Evolutionary conservation across 2,113 vertebrate species (phyloP).

Genomic region (Sebastes schlegelii): DNA sequence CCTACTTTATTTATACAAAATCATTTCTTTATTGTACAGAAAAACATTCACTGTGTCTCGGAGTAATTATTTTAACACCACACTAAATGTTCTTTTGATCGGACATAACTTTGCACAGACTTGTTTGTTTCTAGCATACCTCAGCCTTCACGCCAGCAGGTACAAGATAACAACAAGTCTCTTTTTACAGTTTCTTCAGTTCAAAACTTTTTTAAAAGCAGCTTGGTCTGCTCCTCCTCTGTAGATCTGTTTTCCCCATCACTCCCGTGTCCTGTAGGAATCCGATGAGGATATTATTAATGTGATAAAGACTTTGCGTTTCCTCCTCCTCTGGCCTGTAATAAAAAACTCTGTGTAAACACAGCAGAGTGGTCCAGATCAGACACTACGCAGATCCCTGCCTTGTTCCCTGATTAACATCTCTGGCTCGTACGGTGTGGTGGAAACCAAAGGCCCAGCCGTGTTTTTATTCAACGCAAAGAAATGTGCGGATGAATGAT

Average conservation of each 20-base stretch:
- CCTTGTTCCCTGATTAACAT: constrained; percentile 74
- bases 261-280: constrained; percentile 42
- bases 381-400: constrained; percentile 68
- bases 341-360: constrained; percentile 69
- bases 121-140: constrained; percentile 1
- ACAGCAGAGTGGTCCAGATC: constrained; percentile 65
- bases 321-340: constrained; percentile 66
- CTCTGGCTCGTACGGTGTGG: constrained; percentile 55
- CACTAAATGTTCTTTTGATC: too few relatives aligned
- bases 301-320: constrained; percentile 71
- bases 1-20: too few relatives aligned
- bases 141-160: not conserved
- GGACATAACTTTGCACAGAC: not conserved
- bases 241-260: constrained; percentile 73
- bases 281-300: constrained; percentile 70
- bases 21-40: too few relatives aligned
- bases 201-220: constrained; percentile 24
- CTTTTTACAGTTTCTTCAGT: constrained; percentile 9
- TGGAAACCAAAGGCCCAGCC: constrained; percentile 51
- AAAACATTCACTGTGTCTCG: too few relatives aligned
- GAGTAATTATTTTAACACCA: too few relatives aligned
- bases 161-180: constrained; percentile 7
- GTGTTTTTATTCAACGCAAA: constrained; percentile 63
- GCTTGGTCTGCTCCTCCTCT: constrained; percentile 4
- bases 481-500: constrained; percentile 59